Evolutionary conservation across 1,140 invertebrate genomes (phyloP).

Genomic region (Drosophila micromelanica): DNA sequence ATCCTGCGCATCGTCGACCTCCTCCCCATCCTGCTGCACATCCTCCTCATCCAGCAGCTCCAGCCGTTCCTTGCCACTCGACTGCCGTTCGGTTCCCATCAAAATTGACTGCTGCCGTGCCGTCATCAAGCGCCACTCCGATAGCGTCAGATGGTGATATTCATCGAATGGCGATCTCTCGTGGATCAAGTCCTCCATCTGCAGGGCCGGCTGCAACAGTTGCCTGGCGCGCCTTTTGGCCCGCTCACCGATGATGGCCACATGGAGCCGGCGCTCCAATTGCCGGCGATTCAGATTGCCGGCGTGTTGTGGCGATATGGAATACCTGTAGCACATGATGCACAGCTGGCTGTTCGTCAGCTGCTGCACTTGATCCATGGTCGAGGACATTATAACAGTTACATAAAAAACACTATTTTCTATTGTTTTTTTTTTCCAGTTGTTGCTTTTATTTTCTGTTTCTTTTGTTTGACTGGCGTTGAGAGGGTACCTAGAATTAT

Average conservation of each 20-base stretch:
- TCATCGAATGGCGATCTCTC: neutral
- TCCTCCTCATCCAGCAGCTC: neutral
- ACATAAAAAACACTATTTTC: no score
- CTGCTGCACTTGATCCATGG: conserved; percentile 28
- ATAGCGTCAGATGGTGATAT: neutral
- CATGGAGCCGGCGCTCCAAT: conserved; percentile 45
- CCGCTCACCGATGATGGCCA: conserved; percentile 52
- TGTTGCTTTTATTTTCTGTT: neutral
- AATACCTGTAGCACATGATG: conserved; percentile 37
- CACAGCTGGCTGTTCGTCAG: conserved; percentile 36
- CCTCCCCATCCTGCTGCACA: neutral
- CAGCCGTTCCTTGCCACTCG: conserved; percentile 14
- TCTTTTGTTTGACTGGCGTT: neutral
- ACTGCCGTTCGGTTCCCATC: neutral
- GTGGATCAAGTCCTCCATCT: neutral
- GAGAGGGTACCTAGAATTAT: neutral
- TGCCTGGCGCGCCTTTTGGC: conserved; percentile 38
- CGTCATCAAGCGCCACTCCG: neutral
- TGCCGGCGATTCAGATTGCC: conserved; percentile 14
- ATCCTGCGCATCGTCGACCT: no score
- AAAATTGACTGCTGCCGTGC: neutral
- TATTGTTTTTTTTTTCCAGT: neutral
- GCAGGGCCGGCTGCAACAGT: conserved; percentile 11
- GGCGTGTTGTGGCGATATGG: conserved; percentile 11
- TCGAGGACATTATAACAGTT: conserved; percentile 9